Evolutionary conservation across 2,113 vertebrate species (phyloP).

Genomic region (Narcine bancroftii): DNA sequence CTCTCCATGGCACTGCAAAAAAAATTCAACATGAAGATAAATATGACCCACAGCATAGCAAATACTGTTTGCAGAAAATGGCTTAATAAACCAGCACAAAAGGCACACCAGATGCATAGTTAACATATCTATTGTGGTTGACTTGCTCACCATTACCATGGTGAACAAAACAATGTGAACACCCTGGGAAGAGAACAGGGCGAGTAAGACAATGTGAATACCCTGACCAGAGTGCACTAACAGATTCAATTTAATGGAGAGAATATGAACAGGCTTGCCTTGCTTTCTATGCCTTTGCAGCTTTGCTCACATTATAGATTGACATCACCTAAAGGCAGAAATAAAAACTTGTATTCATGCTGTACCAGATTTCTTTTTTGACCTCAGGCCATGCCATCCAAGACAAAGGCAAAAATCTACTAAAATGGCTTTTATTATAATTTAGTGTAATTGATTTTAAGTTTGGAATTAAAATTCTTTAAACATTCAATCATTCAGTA

Average conservation of each 20-base stretch:
- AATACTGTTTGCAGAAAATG: neutral
- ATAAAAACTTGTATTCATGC: neutral
- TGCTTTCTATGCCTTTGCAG: neutral
- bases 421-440: neutral
- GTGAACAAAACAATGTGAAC: neutral
- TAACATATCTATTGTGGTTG: neutral
- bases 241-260: neutral
- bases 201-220: neutral
- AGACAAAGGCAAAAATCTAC: no score
- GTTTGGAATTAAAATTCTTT: neutral
- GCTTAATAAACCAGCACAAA: neutral
- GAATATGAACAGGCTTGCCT: neutral
- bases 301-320: neutral
- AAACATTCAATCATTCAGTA: neutral
- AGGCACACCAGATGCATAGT: neutral
- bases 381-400: no score
- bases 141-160: neutral
- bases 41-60: neutral
- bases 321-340: neutral
- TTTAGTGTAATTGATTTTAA: neutral
- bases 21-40: neutral
- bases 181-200: neutral
- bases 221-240: no score
- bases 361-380: no score
- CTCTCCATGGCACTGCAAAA: neutral